These are phyloP conservation scores for Acromyrmex echinatior DNA, from an alignment of 1,140 invertebrate species.

Conservation along the genomic window DNA sequence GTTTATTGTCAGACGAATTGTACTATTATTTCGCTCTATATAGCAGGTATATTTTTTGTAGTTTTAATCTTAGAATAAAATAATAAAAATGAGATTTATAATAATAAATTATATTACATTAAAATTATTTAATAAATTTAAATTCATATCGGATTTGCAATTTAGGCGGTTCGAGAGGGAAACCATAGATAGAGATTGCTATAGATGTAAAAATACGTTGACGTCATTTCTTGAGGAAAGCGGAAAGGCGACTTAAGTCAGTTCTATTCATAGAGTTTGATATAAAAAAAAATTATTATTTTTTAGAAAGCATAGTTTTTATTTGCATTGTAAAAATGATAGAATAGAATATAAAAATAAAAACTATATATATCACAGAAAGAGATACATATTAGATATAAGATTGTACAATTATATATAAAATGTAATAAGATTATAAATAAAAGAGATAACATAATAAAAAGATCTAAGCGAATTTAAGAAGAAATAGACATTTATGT, in stretches of 20 bases:
- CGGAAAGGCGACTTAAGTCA: not conserved
- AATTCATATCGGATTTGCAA: not conserved
- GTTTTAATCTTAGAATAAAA: not conserved
- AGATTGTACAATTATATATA: not conserved
- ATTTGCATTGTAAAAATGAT: not conserved
- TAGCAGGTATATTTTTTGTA: not conserved
- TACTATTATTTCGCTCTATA: not conserved
- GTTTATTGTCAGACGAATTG: not conserved
- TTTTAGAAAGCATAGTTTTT: not conserved
- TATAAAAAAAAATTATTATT: not conserved
- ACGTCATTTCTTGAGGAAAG: conserved; percentile 16
- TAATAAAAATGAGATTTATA: conserved; percentile 1
- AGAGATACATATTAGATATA: not conserved
- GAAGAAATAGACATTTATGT: not conserved
- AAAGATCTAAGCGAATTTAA: not conserved
- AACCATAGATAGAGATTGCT: not conserved
- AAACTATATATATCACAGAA: not conserved
- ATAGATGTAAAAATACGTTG: conserved; percentile 1
- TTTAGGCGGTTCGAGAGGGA: not conserved
- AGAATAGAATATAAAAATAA: not conserved
- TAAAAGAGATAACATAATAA: not conserved
- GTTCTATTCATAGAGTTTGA: not conserved
- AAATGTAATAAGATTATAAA: not conserved
- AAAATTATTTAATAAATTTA: not conserved
- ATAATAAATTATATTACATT: conserved; percentile 16